A percentile compares a stretch with the other conserved stretches of the same genome.
These are phyloP conservation scores for Sisor rabdophorus DNA, from an alignment of 2,113 vertebrate species.

Conservation along the genomic window DNA sequence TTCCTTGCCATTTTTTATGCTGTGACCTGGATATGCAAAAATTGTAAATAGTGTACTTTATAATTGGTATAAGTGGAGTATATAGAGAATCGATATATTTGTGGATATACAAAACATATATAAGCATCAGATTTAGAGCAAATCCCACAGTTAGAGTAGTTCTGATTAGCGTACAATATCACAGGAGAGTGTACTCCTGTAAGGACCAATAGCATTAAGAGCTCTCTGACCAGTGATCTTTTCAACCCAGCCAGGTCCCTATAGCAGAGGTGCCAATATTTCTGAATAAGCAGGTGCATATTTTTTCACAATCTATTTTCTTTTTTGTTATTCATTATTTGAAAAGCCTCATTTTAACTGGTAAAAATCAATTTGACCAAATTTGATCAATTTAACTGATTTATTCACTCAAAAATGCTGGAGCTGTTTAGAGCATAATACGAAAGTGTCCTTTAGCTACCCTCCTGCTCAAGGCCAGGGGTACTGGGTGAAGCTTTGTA, in stretches of 20 bases:
- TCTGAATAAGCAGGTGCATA: background rate
- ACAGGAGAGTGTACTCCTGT: slow-evolving; percentile 25
- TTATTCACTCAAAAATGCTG: background rate
- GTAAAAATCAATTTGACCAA: no score
- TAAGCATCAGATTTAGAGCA: background rate
- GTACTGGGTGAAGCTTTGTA: background rate
- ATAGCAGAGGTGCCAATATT: slow-evolving; percentile 9
- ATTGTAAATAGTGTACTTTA: slow-evolving; percentile 29
- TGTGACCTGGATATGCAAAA: slow-evolving; percentile 45
- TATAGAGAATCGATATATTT: background rate
- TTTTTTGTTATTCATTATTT: background rate
- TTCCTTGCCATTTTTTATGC: background rate
- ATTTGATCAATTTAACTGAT: no score
- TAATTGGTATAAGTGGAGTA: background rate
- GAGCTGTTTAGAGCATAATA: background rate
- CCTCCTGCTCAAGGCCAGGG: background rate
- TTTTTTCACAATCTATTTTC: no score
- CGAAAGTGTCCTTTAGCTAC: background rate
- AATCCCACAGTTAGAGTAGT: background rate
- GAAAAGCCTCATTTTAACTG: no score
- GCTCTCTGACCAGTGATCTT: slow-evolving; percentile 14
- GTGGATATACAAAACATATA: background rate
- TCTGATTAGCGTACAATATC: slow-evolving; percentile 22
- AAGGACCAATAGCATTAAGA: slow-evolving; percentile 41
- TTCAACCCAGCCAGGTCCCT: background rate